Evolutionary conservation across 2,113 vertebrate species (phyloP).

Genomic region (Petaurus breviceps): DNA sequence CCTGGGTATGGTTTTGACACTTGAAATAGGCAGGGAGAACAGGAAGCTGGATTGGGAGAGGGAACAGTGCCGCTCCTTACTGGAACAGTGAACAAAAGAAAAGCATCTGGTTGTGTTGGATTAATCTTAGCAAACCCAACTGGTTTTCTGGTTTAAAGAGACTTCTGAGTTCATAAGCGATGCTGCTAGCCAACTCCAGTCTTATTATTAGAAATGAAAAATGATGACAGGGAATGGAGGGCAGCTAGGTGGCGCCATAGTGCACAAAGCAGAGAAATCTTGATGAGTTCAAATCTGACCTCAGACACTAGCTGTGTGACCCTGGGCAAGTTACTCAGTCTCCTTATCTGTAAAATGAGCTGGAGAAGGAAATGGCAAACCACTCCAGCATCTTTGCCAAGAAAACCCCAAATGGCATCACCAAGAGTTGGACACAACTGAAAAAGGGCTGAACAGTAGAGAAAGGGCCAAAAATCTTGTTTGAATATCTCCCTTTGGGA

Average conservation of each 20-base stretch:
- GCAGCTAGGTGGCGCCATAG: no score
- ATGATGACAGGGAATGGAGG: constrained; percentile 6
- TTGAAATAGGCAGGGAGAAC: background rate
- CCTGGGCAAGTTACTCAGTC: background rate
- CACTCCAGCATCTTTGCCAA: no score
- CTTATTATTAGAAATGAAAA: background rate
- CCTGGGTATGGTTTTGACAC: background rate
- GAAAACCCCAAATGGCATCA: no score
- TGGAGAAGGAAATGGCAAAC: no score
- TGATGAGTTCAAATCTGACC: background rate
- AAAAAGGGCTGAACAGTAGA: no score
- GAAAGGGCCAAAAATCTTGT: background rate
- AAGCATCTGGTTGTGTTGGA: constrained; percentile 15
- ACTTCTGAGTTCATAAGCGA: constrained; percentile 13
- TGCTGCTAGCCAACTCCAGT: background rate
- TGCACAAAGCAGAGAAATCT: background rate
- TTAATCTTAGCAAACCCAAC: background rate
- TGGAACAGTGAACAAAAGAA: background rate
- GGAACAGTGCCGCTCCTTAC: background rate
- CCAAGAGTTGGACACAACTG: no score
- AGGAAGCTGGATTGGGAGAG: background rate
- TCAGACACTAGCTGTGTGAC: no score
- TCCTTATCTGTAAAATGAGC: no score
- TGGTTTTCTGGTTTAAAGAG: background rate
- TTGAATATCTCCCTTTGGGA: background rate